Conservation (phyloP, 2,888 invertebrate genomes). For the Cylindroiulus punctatus region DNA sequence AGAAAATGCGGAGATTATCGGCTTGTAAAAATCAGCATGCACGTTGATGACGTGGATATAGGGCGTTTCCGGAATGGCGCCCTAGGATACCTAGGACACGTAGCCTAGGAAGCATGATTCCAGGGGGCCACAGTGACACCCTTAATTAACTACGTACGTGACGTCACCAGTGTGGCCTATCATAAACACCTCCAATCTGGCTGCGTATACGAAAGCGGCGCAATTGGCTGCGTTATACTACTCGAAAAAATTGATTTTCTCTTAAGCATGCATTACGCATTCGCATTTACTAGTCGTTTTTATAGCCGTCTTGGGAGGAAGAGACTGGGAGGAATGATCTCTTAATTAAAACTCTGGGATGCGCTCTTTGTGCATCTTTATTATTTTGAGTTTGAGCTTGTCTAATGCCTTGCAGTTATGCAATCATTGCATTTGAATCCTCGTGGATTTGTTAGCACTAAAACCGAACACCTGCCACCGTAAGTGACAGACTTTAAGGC, state of each 20-base stretch:
- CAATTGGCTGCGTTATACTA: background rate
- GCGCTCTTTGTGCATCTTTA: background rate
- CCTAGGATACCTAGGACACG: background rate
- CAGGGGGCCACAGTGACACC: background rate
- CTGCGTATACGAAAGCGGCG: background rate
- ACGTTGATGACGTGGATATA: background rate
- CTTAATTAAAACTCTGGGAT: conserved; percentile 31
- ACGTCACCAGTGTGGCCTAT: background rate
- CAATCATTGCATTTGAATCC: too few relatives aligned
- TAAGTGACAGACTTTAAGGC: too few relatives aligned
- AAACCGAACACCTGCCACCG: too few relatives aligned
- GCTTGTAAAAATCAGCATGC: conserved; percentile 41
- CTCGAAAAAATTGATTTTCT: conserved; percentile 31
- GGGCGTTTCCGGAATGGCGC: conserved; percentile 28
- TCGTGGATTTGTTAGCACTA: too few relatives aligned
- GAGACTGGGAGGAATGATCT: conserved; percentile 2
- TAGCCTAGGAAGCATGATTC: too few relatives aligned
- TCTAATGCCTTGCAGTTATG: too few relatives aligned
- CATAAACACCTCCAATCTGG: conserved; percentile 29
- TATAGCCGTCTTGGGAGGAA: conserved; percentile 38
- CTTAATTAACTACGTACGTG: background rate
- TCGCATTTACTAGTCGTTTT: conserved; percentile 42
- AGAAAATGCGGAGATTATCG: conserved; percentile 44
- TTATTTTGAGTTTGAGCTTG: background rate
- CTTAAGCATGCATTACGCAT: background rate